Conservation (phyloP, 2,113 vertebrate genomes). For the Gadus chalcogrammus region DNA sequence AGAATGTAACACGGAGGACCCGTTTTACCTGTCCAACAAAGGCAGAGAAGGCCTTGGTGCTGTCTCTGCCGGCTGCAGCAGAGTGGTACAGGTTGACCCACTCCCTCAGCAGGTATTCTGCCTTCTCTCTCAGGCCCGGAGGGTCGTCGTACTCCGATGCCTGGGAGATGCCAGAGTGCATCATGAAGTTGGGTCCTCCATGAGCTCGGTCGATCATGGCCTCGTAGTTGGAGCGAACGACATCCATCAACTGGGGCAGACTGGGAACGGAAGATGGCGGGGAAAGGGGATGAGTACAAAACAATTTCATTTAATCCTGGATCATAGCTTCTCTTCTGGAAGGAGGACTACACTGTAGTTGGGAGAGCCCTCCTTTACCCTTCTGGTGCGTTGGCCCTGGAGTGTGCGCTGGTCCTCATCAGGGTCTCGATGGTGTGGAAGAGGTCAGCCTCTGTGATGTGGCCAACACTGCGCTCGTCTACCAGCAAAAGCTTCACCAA, state of each 20-base stretch:
- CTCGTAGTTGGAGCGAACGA: constrained; percentile 97
- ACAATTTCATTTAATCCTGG: no score
- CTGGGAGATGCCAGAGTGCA: constrained; percentile 99
- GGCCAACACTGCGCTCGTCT: constrained; percentile 93
- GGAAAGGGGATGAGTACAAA: constrained; percentile 1
- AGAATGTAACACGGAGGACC: background rate
- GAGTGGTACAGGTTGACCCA: constrained; percentile 99
- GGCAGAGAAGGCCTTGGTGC: constrained; percentile 99
- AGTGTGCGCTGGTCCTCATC: constrained; percentile 98
- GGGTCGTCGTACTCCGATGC: constrained; percentile 98
- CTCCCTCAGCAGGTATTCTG: constrained; percentile 94
- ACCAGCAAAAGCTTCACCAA: constrained; percentile 95
- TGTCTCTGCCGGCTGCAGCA: constrained; percentile 94
- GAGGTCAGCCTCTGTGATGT: constrained; percentile 95
- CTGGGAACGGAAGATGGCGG: constrained; percentile 53
- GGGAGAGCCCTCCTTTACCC: constrained; percentile 74
- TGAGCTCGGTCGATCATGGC: constrained; percentile 99
- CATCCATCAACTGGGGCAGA: constrained; percentile 97
- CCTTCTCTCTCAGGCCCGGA: constrained; percentile 95
- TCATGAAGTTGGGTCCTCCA: constrained; percentile 98
- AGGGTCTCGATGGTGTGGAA: constrained; percentile 98
- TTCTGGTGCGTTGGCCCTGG: constrained; percentile 95
- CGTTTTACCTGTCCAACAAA: constrained; percentile 93
- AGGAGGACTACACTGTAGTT: no score
- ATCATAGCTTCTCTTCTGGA: background rate